These are phyloP conservation scores for Nomia melanderi DNA, from an alignment of 1,140 invertebrate species.

Conservation along the genomic window DNA sequence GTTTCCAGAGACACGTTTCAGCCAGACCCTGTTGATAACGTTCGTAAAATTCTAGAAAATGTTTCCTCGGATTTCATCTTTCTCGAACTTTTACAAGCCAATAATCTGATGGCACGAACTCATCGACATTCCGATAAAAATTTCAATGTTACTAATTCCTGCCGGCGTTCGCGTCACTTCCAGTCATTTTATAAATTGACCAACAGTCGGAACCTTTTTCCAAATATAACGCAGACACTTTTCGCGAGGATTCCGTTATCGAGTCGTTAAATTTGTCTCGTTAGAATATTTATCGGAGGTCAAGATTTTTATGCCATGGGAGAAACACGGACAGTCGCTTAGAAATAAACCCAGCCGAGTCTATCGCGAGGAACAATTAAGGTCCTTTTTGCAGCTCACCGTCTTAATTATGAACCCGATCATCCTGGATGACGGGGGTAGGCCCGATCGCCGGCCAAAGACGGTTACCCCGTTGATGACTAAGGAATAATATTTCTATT, in stretches of 20 bases:
- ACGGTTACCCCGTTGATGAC: conserved; percentile 68
- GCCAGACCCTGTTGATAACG: not conserved
- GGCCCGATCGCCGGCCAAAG: conserved; percentile 60
- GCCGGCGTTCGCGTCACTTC: too few relatives aligned
- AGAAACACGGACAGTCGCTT: not conserved
- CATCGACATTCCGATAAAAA: too few relatives aligned
- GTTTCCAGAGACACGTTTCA: not conserved
- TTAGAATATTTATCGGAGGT: not conserved
- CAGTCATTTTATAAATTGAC: too few relatives aligned
- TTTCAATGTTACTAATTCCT: too few relatives aligned
- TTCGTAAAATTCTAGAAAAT: not conserved
- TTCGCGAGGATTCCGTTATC: too few relatives aligned
- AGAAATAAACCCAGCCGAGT: not conserved
- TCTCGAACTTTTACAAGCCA: too few relatives aligned
- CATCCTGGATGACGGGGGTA: conserved; percentile 41
- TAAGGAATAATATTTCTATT: conserved; percentile 57
- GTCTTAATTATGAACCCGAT: conserved; percentile 65
- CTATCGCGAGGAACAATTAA: conserved; percentile 57
- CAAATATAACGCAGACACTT: too few relatives aligned
- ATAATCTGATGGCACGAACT: too few relatives aligned
- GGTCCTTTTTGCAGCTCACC: conserved; percentile 58
- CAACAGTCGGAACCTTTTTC: too few relatives aligned
- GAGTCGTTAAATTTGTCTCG: not conserved
- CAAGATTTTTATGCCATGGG: not conserved
- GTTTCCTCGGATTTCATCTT: not conserved